Evolutionary conservation across 1,140 invertebrate genomes (phyloP).

Genomic region (Heliconius eleuchia): DNA sequence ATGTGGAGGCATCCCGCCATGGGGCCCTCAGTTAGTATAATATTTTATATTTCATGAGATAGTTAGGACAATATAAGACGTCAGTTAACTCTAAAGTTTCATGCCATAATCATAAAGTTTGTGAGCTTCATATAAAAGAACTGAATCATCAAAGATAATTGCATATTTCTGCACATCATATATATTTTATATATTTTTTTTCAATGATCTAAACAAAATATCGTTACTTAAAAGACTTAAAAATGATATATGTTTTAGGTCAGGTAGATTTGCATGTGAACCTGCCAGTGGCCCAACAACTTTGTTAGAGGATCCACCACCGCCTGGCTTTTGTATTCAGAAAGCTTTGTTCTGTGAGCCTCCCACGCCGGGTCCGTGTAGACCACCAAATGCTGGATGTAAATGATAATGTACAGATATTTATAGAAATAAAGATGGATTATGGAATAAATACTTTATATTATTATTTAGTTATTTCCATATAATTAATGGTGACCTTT

Average conservation of each 20-base stretch:
- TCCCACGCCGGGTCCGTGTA: background rate
- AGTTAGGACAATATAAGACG: background rate
- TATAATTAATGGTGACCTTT: too few species aligned
- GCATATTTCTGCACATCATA: too few species aligned
- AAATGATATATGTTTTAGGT: conserved; percentile 43
- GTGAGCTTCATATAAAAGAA: too few species aligned
- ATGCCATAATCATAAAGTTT: too few species aligned
- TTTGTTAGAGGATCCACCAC: conserved; percentile 46
- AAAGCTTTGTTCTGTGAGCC: conserved; percentile 23
- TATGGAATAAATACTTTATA: background rate
- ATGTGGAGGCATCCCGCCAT: conserved; percentile 59
- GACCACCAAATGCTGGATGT: background rate
- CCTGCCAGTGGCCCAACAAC: conserved; percentile 50
- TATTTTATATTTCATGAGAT: background rate
- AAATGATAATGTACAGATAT: background rate
- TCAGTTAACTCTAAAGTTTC: background rate
- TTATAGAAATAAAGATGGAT: background rate
- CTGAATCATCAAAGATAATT: too few species aligned
- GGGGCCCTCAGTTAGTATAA: conserved; percentile 66
- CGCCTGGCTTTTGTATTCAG: conserved; percentile 56
- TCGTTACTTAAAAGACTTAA: too few species aligned
- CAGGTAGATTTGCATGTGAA: conserved; percentile 57
- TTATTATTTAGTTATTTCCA: too few species aligned
- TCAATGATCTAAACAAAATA: too few species aligned
- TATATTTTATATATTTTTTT: too few species aligned